phyloP scores from a whole-genome alignment of 2,113 vertebrate genomes.

The Ifrita kowaldi region DNA sequence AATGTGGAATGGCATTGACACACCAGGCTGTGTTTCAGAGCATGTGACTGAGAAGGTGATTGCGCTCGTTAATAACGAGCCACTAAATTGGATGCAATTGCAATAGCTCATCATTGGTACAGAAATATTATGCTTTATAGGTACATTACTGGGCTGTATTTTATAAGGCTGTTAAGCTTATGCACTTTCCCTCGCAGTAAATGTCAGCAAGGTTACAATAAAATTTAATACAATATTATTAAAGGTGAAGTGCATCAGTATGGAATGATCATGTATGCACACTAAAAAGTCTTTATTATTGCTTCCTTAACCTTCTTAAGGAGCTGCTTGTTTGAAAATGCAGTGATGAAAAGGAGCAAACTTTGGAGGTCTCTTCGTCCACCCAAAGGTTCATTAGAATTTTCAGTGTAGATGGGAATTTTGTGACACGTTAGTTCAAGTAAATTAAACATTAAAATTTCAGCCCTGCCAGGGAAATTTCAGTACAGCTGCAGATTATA shows the following conservation, averaged over 20 bases:
- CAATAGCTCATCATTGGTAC: slow-evolving; percentile 49
- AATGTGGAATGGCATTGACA: neutral
- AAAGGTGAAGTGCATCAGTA: slow-evolving; percentile 58
- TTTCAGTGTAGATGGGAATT: slow-evolving; percentile 15
- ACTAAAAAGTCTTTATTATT: slow-evolving; percentile 45
- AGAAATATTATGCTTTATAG: slow-evolving; percentile 63
- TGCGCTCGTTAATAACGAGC: slow-evolving; percentile 50
- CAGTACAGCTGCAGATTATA: slow-evolving; percentile 59
- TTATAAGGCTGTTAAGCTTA: slow-evolving; percentile 59
- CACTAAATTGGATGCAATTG: slow-evolving; percentile 61
- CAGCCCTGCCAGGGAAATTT: slow-evolving; percentile 47
- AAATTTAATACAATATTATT: slow-evolving; percentile 60
- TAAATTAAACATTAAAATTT: slow-evolving; percentile 54
- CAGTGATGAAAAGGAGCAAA: slow-evolving; percentile 7
- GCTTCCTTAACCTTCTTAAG: slow-evolving; percentile 62
- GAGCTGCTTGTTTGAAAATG: slow-evolving; percentile 27
- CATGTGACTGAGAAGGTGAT: slow-evolving; percentile 51
- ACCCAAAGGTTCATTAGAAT: slow-evolving; percentile 35
- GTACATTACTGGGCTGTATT: slow-evolving; percentile 57
- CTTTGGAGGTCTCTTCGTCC: slow-evolving; percentile 40
- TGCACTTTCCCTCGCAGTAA: slow-evolving; percentile 40
- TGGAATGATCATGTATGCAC: slow-evolving; percentile 46
- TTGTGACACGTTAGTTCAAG: slow-evolving; percentile 50
- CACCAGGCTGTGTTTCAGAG: neutral
- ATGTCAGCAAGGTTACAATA: slow-evolving; percentile 60